Percentiles rank a stretch among this genome's conserved stretches.
phyloP scores from a whole-genome alignment of 2,888 invertebrate genomes.

The Ectemnius lituratus region DNA sequence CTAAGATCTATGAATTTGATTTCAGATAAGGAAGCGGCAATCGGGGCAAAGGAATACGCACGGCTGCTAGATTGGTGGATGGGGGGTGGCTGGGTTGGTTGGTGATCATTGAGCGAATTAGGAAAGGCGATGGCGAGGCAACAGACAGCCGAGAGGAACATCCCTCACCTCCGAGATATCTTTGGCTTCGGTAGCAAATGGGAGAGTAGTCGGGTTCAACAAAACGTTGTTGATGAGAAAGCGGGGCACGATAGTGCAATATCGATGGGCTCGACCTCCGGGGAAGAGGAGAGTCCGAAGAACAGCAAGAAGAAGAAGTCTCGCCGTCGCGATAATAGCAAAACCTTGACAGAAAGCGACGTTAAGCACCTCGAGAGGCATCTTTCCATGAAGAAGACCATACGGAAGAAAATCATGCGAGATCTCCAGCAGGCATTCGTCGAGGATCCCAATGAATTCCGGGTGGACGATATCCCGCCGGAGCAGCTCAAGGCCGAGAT shows the following conservation, averaged over 20 bases:
- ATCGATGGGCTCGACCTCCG: conserved; percentile 76
- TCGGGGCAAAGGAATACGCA: no score
- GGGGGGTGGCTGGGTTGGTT: no score
- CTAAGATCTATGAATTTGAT: no score
- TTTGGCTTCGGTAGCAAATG: conserved; percentile 82
- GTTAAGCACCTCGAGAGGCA: conserved; percentile 88
- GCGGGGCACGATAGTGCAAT: conserved; percentile 77
- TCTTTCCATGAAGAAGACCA: conserved; percentile 92
- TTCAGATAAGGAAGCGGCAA: no score
- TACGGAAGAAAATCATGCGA: conserved; percentile 91
- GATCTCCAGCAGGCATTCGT: conserved; percentile 88
- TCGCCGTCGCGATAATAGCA: conserved; percentile 85
- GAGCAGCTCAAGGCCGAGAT: conserved; percentile 85
- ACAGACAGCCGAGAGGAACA: conserved; percentile 85
- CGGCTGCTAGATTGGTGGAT: no score
- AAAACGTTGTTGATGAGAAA: conserved; percentile 70
- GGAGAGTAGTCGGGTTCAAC: conserved; percentile 64
- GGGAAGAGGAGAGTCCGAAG: conserved; percentile 76
- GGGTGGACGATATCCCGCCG: conserved; percentile 84
- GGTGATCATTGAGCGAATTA: neutral
- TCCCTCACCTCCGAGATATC: conserved; percentile 88
- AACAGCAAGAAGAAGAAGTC: conserved; percentile 81
- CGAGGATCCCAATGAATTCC: conserved; percentile 86
- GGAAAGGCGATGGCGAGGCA: conserved; percentile 67
- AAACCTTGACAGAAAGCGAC: conserved; percentile 83